Base-by-base conservation (phyloP, 2,888 invertebrate genomes). In the Cryptus armator region DNA sequence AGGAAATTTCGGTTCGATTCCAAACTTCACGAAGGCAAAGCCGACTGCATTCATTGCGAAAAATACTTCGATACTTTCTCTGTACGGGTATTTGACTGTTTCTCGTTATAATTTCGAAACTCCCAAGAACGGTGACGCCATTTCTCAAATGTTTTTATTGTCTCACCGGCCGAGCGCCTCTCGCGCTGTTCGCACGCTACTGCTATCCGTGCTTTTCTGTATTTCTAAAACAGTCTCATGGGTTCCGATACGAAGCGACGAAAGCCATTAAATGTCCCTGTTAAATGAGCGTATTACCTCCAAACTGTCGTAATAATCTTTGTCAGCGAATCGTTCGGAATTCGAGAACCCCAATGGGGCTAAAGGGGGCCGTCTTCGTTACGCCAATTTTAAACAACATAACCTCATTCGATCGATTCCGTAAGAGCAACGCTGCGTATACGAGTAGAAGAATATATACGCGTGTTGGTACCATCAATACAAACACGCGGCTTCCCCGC, bases 311-410 rank as follows among this genome's bases (percentile, higher is more conserved):
- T 56, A 80, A 83, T 76, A 46, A 46, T 24, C 24, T 51, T 66
- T 44, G 75, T 80, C 75, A 83, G 74, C 75, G 46, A 62, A 79
- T 79, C 32, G 64, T 80, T 71, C 64, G n/a, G 7, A 56, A 53
- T 53, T 19, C 19, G 10, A 56, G 37, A 37, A 37, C 6, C 37
- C 9, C 37, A 1, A 7, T 0, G 37, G 7, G 37, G 6, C 37
- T 5, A 5, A 51, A 12, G 67, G 16, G 29, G 24, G 24, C 10
- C 56, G 48, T 44, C 64, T 70, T 83, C 75, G 74, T 83, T 71
- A 76, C 64, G 37, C 71, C 75, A 46, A 71, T 75, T 44, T 14
- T 46, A 19, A 19, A 64, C 51, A 4, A 44, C 6, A 14, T 62
- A 44, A 24, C 19, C 6, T 16, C 48, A 53, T 19, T 64, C 59